phyloP scores from a whole-genome alignment of 2,888 invertebrate genomes.

The Agrochola lychnidis region DNA sequence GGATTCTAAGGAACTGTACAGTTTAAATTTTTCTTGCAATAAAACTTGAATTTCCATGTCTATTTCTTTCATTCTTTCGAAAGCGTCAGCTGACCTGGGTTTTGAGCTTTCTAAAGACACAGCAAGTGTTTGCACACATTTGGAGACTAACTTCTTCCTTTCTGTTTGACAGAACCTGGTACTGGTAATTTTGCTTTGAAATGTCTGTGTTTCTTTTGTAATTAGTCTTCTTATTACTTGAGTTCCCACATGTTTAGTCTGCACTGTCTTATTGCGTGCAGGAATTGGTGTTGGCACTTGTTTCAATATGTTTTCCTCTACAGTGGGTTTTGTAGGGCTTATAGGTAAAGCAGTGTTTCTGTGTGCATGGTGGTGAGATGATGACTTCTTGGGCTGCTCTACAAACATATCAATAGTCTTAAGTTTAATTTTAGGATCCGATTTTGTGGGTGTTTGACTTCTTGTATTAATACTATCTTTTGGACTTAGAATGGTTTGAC shows the following conservation, averaged over 20 bases:
- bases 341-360: slow-evolving; percentile 79
- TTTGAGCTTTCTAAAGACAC: slow-evolving; percentile 64
- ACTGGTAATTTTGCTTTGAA: slow-evolving; percentile 63
- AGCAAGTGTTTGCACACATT: slow-evolving; percentile 79
- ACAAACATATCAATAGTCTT: slow-evolving; percentile 85
- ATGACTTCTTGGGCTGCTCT: slow-evolving; percentile 78
- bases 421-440: slow-evolving; percentile 80
- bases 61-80: slow-evolving; percentile 91
- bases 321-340: slow-evolving; percentile 65
- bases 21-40: slow-evolving; percentile 90
- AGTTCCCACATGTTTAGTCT: slow-evolving; percentile 72
- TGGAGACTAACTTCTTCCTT: slow-evolving; percentile 67
- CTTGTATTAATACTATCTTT: slow-evolving; percentile 72
- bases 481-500: slow-evolving; percentile 79
- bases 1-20: slow-evolving; percentile 89
- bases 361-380: slow-evolving; percentile 78
- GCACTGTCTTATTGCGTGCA: slow-evolving; percentile 64
- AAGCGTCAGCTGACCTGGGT: slow-evolving; percentile 77
- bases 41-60: slow-evolving; percentile 91
- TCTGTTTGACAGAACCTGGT: slow-evolving; percentile 78
- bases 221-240: slow-evolving; percentile 75
- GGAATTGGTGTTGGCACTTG: slow-evolving; percentile 56
- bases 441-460: slow-evolving; percentile 72
- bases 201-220: slow-evolving; percentile 79
- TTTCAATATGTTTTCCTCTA: slow-evolving; percentile 70